Evolutionary conservation across 2,797 vertebrate genomes (phyloP), one percentile per base, ranked within the genome.

Genomic region (Coccyzus lansbergi): DNA sequence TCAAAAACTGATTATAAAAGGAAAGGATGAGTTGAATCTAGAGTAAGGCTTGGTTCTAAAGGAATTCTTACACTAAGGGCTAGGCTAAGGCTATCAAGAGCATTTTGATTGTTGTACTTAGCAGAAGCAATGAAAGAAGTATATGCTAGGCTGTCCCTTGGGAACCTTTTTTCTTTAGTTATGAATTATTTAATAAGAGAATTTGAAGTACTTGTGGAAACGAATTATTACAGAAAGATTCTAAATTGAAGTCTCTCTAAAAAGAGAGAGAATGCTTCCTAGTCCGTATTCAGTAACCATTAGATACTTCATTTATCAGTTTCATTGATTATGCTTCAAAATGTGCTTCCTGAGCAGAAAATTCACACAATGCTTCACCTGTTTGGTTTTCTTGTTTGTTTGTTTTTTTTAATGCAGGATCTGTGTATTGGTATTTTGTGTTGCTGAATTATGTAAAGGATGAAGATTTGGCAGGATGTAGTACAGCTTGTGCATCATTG

Each of bases 371-470:
- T 29, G 8, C 71, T 86, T 96, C 53, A 71, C 6, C 4, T 84
- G 64, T 21, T 48, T 64, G 20, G 12, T 34, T 48, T 38, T 38
- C 12, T 38, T 38, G 38, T 38, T 9, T 38, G 38, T 9, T 38
- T 38, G 38, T 9, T 69, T 70, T 69, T 70, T 87, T n/a, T 34
- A 83, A 68, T 86, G 42, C 93, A 99, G 99, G 99, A 67, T 99
- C 99, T 5, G 98, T 99, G 31, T 99, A 99, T 92, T 99, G 99
- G 99, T 99, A 99, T 98, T 99, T 99, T 96, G 99, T 99, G 29
- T 96, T 99, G 93, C 97, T 99, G 95, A 99, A 99, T 97, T 99
- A 99, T 6, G 99, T 99, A 34, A 99, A 99, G 97, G 99, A 99
- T 93, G 99, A 99, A 97, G 99, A 99, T 96, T 89, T 99, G 96